These are phyloP conservation scores for Gallinago paraguaiae DNA, from an alignment of 2,113 vertebrate genomes.

Conservation along the genomic window DNA sequence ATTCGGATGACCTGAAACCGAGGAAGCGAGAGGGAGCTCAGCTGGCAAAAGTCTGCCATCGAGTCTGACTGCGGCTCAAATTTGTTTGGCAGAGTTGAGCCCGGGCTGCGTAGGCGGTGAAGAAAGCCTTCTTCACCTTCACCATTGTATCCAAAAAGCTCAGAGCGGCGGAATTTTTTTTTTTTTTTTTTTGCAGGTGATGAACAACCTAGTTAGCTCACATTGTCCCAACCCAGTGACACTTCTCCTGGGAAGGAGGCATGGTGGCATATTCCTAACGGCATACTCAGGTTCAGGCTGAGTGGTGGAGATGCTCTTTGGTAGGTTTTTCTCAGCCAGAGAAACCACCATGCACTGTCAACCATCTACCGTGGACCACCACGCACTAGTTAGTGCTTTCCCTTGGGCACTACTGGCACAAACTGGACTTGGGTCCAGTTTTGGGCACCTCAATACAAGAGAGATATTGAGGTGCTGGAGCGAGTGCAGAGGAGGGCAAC, in stretches of 20 bases:
- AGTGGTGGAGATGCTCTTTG: neutral
- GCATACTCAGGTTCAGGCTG: neutral
- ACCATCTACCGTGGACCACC: neutral
- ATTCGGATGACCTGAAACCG: slow-evolving; percentile 62
- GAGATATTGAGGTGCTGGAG: too few relatives aligned
- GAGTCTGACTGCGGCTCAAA: slow-evolving; percentile 57
- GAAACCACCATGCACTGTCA: accelerated
- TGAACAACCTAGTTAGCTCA: slow-evolving; percentile 57
- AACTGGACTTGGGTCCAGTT: too few relatives aligned
- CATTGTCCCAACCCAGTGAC: neutral
- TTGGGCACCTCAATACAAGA: too few relatives aligned
- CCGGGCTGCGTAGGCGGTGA: slow-evolving; percentile 50
- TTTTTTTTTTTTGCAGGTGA: slow-evolving; percentile 44
- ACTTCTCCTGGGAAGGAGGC: neutral
- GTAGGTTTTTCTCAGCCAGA: neutral
- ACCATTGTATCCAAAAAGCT: slow-evolving; percentile 39
- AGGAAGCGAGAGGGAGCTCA: slow-evolving; percentile 64
- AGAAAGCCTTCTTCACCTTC: slow-evolving; percentile 51
- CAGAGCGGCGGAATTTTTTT: neutral
- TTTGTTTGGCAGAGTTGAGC: slow-evolving; percentile 53
- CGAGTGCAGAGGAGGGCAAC: too few relatives aligned
- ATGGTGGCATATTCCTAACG: neutral
- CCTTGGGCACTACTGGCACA: neutral
- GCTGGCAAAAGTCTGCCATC: slow-evolving; percentile 66
- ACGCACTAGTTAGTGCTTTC: neutral